Percentiles rank a stretch among this genome's conserved stretches.
Evolutionary conservation across 2,888 invertebrate species (phyloP).

Genomic region (Ennomos quercinarius): DNA sequence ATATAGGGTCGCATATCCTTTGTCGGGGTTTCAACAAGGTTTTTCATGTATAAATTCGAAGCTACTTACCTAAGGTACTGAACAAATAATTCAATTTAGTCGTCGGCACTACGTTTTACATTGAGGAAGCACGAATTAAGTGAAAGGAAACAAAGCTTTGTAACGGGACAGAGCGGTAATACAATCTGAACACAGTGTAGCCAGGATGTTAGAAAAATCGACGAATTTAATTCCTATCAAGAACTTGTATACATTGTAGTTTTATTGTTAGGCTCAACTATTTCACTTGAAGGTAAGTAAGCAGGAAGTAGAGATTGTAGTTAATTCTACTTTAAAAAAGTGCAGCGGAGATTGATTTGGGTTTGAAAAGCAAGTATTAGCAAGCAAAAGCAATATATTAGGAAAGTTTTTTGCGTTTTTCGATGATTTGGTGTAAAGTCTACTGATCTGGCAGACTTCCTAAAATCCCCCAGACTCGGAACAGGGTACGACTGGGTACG

Average conservation of each 20-base stretch:
- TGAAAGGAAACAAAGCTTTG: slow-evolving; percentile 54
- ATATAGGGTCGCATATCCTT: slow-evolving; percentile 13
- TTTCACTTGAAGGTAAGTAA: no score
- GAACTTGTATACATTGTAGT: no score
- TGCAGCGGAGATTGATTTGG: no score
- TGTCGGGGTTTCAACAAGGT: slow-evolving; percentile 44
- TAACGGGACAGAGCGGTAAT: slow-evolving; percentile 45
- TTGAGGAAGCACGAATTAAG: slow-evolving; percentile 49
- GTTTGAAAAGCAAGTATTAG: no score
- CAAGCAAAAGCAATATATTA: no score
- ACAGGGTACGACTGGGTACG: slow-evolving; percentile 30
- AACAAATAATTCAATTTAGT: slow-evolving; percentile 39
- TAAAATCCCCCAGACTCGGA: slow-evolving; percentile 25
- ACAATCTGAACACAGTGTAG: slow-evolving; percentile 32
- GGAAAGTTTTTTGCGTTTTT: no score
- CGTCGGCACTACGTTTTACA: slow-evolving; percentile 41
- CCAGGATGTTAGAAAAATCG: slow-evolving; percentile 28
- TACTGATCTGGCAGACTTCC: slow-evolving; percentile 4
- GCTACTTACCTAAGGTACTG: slow-evolving; percentile 20
- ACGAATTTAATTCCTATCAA: slow-evolving; percentile 5
- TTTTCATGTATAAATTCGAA: slow-evolving; percentile 41
- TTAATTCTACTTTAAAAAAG: no score
- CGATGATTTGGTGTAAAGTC: not conserved
- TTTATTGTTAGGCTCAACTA: no score
- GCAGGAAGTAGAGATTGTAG: no score